These are phyloP conservation scores for Calonectris borealis DNA, from an alignment of 2,113 vertebrate genomes.

Conservation along the genomic window DNA sequence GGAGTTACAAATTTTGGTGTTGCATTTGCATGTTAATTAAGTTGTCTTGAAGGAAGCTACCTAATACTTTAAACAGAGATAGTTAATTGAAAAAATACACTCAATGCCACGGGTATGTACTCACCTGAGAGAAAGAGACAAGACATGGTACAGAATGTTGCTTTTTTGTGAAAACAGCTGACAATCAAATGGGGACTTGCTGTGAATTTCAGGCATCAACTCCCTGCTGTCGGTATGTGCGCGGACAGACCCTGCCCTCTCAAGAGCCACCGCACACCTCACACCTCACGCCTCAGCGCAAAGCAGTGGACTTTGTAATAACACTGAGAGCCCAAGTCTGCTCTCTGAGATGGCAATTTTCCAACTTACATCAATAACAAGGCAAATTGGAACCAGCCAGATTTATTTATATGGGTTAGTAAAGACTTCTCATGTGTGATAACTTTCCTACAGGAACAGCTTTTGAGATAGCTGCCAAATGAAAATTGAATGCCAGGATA, in stretches of 20 bases:
- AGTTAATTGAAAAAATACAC: not conserved
- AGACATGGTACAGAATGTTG: not conserved
- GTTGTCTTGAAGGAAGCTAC: not conserved
- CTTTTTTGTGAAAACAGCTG: not conserved
- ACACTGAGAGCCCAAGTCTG: not conserved
- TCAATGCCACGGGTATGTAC: not conserved
- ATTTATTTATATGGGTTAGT: conserved; percentile 38
- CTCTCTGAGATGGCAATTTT: not conserved
- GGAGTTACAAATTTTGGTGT: not conserved
- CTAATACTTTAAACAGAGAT: not conserved
- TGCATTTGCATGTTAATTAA: not conserved
- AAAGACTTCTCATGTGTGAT: conserved; percentile 3
- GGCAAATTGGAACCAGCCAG: conserved; percentile 11
- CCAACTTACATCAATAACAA: not conserved
- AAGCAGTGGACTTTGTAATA: not conserved
- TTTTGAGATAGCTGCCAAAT: conserved; percentile 41
- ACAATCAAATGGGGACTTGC: not conserved
- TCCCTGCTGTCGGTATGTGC: not conserved
- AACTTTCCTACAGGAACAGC: conserved; percentile 33
- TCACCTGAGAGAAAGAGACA: not conserved
- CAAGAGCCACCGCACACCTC: not conserved
- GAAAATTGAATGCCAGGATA: conserved; percentile 10
- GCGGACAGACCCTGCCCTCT: not conserved
- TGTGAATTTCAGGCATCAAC: not conserved
- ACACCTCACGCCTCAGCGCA: not conserved